Base-by-base conservation (phyloP, 2,888 invertebrate genomes). In the Tenthredo livida region DNA sequence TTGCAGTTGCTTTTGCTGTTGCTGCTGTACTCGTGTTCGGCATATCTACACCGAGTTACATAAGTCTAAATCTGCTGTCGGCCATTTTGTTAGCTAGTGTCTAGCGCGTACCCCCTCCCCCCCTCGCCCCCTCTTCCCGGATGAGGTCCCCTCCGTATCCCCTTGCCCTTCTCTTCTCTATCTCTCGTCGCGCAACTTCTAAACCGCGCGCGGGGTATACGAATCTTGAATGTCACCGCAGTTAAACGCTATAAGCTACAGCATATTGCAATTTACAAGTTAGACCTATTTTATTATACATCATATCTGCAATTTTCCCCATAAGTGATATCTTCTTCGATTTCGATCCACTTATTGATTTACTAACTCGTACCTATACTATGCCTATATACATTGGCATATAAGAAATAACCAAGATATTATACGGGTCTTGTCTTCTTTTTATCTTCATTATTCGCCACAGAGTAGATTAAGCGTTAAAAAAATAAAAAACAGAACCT, bases 41-140 rank as follows among this genome's bases (percentile, higher is more conserved):
- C 88, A 88, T 86, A 88, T 89, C 87, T 75, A 87, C 54, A 40
- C 47, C 80, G 84, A 84, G 90, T 92, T 92, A 90, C 91, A 88
- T 91, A 92, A 92, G 88, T 90, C 91, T 91, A 92, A 92, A 92
- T 92, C 91, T 73, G 10, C n/a, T 90, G 90, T 89, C 92, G 90
- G 92, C 92, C 92, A 92, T 92, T 92, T 92, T 92, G 91, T 89
- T 88, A 90, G 89, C 90, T 88, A 88, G 88, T 86, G 86, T 84
- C 82, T 87, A 86, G 86, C 87, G 87, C 78, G 43, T 50, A 50
- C 50, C 87, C 72, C 61, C 43, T n/a, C n/a, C n/a, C n/a, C n/a
- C n/a, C n/a, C n/a, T n/a, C n/a, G n/a, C n/a, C n/a, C n/a, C n/a
- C n/a, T n/a, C 88, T 77, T 84, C 85, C 77, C 84, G 78, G 85